These are phyloP conservation scores for Polypedilum vanderplanki DNA, from an alignment of 1,140 invertebrate genomes.

Conservation along the genomic window DNA sequence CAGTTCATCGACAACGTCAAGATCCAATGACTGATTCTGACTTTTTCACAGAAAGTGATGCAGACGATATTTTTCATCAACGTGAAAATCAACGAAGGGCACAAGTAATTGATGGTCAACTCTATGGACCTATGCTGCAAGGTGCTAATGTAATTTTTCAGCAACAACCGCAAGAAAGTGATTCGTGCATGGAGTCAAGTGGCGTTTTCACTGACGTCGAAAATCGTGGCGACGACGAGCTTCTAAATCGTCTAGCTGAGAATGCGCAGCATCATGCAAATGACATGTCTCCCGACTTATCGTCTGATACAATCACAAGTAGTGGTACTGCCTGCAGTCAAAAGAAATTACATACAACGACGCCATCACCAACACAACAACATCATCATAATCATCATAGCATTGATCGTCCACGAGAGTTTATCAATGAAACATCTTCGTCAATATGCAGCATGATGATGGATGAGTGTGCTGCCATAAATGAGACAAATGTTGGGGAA, in stretches of 20 bases:
- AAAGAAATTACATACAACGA: conserved; percentile 31
- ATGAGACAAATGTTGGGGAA: not conserved
- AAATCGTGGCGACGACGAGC: conserved; percentile 48
- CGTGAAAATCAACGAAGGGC: conserved; percentile 59
- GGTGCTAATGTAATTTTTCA: conserved; percentile 43
- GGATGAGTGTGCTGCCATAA: not conserved
- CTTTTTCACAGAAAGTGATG: conserved; percentile 81
- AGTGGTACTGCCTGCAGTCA: conserved; percentile 37
- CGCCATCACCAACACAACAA: conserved; percentile 6
- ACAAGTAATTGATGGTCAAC: conserved; percentile 74
- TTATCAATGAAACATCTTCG: conserved; percentile 5
- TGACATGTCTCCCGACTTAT: conserved; percentile 53
- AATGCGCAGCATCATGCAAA: conserved; percentile 32
- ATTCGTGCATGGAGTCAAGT: conserved; percentile 73
- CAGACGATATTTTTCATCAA: conserved; percentile 65
- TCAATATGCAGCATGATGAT: not conserved
- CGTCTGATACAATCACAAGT: conserved; percentile 44
- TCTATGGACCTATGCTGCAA: conserved; percentile 60
- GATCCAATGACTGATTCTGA: conserved; percentile 85
- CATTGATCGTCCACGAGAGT: conserved; percentile 1
- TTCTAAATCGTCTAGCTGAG: conserved; percentile 36
- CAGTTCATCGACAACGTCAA: conserved; percentile 46
- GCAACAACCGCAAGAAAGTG: conserved; percentile 48
- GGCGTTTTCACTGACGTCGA: conserved; percentile 79
- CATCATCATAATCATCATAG: conserved; percentile 3